phyloP scores from a whole-genome alignment of 2,888 invertebrate genomes.

The Lomographa bimaculata region DNA sequence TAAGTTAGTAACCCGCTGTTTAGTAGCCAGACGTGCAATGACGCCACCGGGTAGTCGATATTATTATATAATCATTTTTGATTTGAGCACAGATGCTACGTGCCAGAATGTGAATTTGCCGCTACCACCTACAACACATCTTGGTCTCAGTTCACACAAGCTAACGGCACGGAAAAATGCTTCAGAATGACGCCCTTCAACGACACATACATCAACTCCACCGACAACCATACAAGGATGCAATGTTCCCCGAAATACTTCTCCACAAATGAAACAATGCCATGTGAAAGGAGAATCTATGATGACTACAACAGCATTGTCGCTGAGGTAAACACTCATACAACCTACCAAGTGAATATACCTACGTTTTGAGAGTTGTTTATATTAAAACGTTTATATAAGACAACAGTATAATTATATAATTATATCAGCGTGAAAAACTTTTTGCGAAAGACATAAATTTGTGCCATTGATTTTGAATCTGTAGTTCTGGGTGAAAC shows the following conservation, averaged over 20 bases:
- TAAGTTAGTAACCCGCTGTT: no score
- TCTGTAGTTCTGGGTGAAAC: no score
- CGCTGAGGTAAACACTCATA: slow-evolving; percentile 85
- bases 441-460: no score
- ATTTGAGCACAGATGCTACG: slow-evolving; percentile 59
- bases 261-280: slow-evolving; percentile 48
- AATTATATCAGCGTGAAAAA: no score
- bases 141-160: slow-evolving; percentile 74
- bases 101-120: slow-evolving; percentile 62
- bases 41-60: no score
- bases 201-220: slow-evolving; percentile 13
- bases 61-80: background rate
- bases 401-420: no score
- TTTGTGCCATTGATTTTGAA: no score
- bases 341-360: no score
- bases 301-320: slow-evolving; percentile 85
- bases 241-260: slow-evolving; percentile 67
- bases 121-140: slow-evolving; percentile 56
- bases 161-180: slow-evolving; percentile 67
- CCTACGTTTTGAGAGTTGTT: no score
- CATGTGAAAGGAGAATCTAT: slow-evolving; percentile 83
- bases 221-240: slow-evolving; percentile 20
- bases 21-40: no score
- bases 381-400: no score
- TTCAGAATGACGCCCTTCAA: slow-evolving; percentile 46